Percentiles rank a stretch among this genome's conserved stretches.
Evolutionary conservation across 1,140 invertebrate species (phyloP).

Genomic region (Bombyx mandarina): DNA sequence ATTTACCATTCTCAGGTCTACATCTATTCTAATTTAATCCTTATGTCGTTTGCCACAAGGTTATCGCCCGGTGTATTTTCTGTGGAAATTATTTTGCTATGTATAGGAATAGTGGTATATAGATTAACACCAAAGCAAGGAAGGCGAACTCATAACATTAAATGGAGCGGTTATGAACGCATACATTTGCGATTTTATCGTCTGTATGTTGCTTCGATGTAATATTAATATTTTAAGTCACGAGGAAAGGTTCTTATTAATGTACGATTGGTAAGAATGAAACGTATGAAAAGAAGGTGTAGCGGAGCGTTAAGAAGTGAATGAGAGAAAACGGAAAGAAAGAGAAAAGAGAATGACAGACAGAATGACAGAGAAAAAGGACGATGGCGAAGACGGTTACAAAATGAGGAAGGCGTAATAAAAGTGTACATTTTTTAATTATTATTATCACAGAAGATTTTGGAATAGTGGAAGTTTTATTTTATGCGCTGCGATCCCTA

Average conservation of each 20-base stretch:
- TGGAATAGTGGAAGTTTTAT: too few species aligned
- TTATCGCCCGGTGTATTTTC: background rate
- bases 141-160: conserved; percentile 29
- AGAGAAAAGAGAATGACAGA: too few species aligned
- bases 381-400: too few species aligned
- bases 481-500: too few species aligned
- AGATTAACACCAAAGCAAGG: conserved; percentile 34
- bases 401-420: too few species aligned
- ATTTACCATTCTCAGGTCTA: conserved; percentile 4
- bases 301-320: too few species aligned
- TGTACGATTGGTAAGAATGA: too few species aligned
- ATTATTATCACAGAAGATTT: too few species aligned
- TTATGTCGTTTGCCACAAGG: background rate
- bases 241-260: background rate
- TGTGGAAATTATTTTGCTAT: conserved; percentile 4
- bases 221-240: conserved; percentile 9
- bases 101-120: conserved; percentile 11
- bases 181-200: conserved; percentile 34
- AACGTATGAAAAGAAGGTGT: too few species aligned
- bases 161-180: conserved; percentile 36
- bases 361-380: too few species aligned
- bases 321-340: too few species aligned
- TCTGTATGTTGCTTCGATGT: conserved; percentile 22
- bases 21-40: background rate
- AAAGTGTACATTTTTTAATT: too few species aligned